Base-by-base conservation (phyloP, 2,113 vertebrate species). In the Otocyon megalotis region DNA sequence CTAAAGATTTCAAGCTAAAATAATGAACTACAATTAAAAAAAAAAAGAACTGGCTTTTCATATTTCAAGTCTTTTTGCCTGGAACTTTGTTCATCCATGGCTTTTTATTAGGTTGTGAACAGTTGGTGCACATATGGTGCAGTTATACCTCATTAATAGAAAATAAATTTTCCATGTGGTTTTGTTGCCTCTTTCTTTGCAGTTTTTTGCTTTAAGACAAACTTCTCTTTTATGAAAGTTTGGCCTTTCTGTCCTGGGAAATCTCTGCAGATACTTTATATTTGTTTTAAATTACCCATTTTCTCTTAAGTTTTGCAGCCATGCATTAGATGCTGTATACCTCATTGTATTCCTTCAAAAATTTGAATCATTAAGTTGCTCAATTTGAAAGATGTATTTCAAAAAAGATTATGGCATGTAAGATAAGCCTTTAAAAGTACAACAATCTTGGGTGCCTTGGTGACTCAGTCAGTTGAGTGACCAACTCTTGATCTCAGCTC, bases 61-160 rank as follows among this genome's bases (percentile, higher is more conserved):
- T 56, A 89, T 92, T 92, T 93, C 37, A 48, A 6, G 20, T 96
- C 20, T 94, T 96, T 96, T 83, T 85, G 3, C 84, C 71, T 85
- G 43, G 37, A 86, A 80, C 53, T 63, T 86, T 95, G 32, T 83
- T 90, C 58, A 71, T 77, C 63, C 13, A 8, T 84, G 50, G 16
- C 22, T 88, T 96, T 96, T 96, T 86, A 93, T 96, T 90, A 83
- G 62, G 35, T 84, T 96, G 35, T 95, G 81, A 94, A 84, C 81
- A 93, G 71, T 84, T 96, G 95, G 87, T 80, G 56, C 58, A 87
- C 82, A 60, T 94, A 67, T 93, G 94, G 87, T 71, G n/a, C 95
- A 96, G 85, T 96, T 95, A 97, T 54, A 96, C 91, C 95, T 97
- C 96, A 95, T 94, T 98, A 97, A 77, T 32, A 87, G 60, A 83